phyloP scores from a whole-genome alignment of 2,888 invertebrate species.

The Odontomyia ornata region DNA sequence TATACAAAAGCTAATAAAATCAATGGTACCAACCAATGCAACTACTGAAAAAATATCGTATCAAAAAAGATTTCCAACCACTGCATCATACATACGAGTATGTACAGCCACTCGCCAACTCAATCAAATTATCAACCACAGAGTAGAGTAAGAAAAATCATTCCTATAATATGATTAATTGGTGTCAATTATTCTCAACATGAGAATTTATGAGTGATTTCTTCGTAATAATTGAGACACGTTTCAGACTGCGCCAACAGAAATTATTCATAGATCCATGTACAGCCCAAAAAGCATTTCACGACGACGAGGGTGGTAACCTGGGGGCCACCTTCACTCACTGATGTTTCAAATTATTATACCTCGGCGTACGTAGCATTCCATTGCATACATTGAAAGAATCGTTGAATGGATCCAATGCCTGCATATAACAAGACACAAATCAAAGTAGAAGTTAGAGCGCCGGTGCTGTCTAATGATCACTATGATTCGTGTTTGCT shows the following conservation, averaged over 20 bases:
- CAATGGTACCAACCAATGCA: too few species aligned
- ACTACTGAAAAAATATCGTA: too few species aligned
- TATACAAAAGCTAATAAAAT: too few species aligned
- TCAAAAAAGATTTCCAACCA: too few species aligned
- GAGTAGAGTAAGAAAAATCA: too few species aligned
- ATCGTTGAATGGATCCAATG: too few species aligned
- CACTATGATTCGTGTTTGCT: neutral
- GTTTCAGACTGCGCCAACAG: neutral
- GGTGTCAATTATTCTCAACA: conserved; percentile 47
- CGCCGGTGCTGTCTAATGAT: conserved; percentile 4
- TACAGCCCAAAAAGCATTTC: neutral
- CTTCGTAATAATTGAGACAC: conserved; percentile 41
- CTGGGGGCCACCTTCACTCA: conserved; percentile 7
- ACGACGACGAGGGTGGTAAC: neutral
- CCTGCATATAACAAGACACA: neutral
- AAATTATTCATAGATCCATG: neutral
- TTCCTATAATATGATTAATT: conserved; percentile 43
- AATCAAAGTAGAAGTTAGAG: neutral
- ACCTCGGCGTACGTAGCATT: neutral
- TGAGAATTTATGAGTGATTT: conserved; percentile 36
- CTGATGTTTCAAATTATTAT: neutral
- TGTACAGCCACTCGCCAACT: too few species aligned
- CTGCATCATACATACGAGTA: too few species aligned
- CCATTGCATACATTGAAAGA: too few species aligned
- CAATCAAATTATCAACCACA: too few species aligned